A percentile compares a stretch with the other conserved stretches of the same genome.
phyloP scores from a whole-genome alignment of 1,140 invertebrate genomes.

The Rhopalosiphum padi region DNA sequence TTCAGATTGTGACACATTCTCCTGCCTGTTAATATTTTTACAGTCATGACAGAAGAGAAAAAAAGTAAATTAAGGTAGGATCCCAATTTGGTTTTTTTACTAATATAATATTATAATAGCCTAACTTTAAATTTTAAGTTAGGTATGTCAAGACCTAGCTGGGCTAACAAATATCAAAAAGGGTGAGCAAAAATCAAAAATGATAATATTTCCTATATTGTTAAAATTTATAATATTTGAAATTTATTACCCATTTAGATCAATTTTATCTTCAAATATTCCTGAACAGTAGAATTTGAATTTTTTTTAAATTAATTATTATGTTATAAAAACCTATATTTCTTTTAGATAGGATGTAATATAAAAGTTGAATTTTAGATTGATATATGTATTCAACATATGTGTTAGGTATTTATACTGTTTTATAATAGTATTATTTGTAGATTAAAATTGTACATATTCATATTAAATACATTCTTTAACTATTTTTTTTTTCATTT shows the following conservation, averaged over 20 bases:
- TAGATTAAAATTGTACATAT: not conserved
- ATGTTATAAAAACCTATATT: not conserved
- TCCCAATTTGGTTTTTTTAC: slow-evolving; percentile 53
- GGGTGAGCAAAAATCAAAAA: slow-evolving; percentile 45
- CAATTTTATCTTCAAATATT: not conserved
- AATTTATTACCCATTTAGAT: not conserved
- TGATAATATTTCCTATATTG: not conserved
- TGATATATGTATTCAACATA: not conserved
- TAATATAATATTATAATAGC: slow-evolving; percentile 52
- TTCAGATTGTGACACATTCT: slow-evolving; percentile 58
- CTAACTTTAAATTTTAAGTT: slow-evolving; percentile 40
- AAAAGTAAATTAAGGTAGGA: slow-evolving; percentile 58
- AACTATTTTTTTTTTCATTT: not conserved
- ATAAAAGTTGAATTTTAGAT: slow-evolving; percentile 7
- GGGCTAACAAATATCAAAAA: slow-evolving; percentile 56
- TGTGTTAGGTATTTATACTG: not conserved
- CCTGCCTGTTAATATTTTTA: slow-evolving; percentile 56
- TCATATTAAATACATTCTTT: not conserved
- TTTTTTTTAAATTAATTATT: not conserved
- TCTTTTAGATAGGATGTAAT: not conserved
- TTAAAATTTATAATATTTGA: not conserved
- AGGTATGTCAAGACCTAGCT: slow-evolving; percentile 35
- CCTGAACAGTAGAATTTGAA: not conserved
- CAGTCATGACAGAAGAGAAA: slow-evolving; percentile 58
- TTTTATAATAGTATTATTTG: not conserved